phyloP scores from a whole-genome alignment of 1,140 invertebrate species.

The Cydia amplana region DNA sequence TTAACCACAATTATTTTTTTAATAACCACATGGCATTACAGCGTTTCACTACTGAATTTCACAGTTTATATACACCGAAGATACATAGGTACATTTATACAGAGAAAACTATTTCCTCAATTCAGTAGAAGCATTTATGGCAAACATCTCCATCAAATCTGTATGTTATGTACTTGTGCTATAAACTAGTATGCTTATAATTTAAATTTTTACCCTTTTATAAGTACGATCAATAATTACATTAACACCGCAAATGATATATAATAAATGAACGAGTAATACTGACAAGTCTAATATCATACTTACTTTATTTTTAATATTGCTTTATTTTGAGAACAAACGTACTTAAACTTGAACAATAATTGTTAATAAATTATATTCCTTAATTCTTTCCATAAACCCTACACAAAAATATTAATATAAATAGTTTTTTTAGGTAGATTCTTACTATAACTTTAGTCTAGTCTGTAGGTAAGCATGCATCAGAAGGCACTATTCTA shows the following conservation, averaged over 20 bases:
- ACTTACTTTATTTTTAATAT: constrained; percentile 58
- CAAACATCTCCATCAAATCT: background rate
- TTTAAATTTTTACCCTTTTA: constrained; percentile 37
- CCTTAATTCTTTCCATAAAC: constrained; percentile 51
- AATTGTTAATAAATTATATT: constrained; percentile 51
- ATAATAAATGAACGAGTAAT: constrained; percentile 44
- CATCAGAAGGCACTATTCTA: constrained; percentile 78
- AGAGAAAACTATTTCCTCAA: background rate
- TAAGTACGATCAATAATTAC: constrained; percentile 43
- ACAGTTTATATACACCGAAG: constrained; percentile 53
- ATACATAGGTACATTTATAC: constrained; percentile 33
- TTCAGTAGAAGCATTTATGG: background rate
- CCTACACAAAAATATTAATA: constrained; percentile 72
- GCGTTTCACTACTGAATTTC: constrained; percentile 58
- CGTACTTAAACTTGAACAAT: constrained; percentile 40
- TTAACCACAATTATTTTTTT: constrained; percentile 60
- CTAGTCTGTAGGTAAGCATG: constrained; percentile 71
- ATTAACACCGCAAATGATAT: constrained; percentile 40
- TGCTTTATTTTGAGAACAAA: constrained; percentile 63
- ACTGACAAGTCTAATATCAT: constrained; percentile 61
- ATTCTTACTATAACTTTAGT: constrained; percentile 48
- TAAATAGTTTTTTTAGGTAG: constrained; percentile 50
- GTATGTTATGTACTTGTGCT: background rate
- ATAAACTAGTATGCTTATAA: background rate
- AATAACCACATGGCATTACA: constrained; percentile 63